Evolutionary conservation across 2,113 vertebrate species (phyloP), one percentile per base, ranked within the genome.

Genomic region (Prinia subflava): DNA sequence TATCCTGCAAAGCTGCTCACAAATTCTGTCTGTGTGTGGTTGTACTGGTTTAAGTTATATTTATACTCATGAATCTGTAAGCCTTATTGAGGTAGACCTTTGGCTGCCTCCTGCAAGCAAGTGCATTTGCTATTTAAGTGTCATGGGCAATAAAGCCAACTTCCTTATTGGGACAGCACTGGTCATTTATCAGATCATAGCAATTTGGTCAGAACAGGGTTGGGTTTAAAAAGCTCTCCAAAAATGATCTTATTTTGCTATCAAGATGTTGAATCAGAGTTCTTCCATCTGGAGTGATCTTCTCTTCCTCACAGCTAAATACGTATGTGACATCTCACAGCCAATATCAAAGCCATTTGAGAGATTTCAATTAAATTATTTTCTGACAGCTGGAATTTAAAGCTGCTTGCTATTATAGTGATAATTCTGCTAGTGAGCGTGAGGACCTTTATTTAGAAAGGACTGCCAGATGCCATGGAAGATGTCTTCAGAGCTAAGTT

Each of bases 51-150:
- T 90, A 83, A 94, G 65, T 94, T 93, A 64, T 56, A 81, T 89
- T 94, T 89, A 35, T 67, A 41, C 76, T 68, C 7, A 4, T n/a
- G 80, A 89, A 60, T 82, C 69, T 82, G 22, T 87, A 89, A 95
- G 57, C 47, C 59, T 91, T 91, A 35, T 7, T 77, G 80, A 83
- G 62, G 75, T n/a, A 69, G 91, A 76, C 81, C 84, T 91, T 73
- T 92, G 70, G 37, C 78, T 92, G 91, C 82, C 69, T 85, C 78
- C 87, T 90, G 70, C n/a, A 62, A 91, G 62, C 87, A 85, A 92
- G 49, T 80, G 31, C 53, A 49, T 7, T 87, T 73, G 60, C 67
- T 89, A 28, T 92, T 94, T 94, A 74, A 95, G 67, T 87, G 33
- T 80, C 78, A 62, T 65, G 46, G 65, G 31, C 22, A n/a, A 39